phyloP scores from a whole-genome alignment of 2,888 invertebrate genomes.

The Cephus runcator region DNA sequence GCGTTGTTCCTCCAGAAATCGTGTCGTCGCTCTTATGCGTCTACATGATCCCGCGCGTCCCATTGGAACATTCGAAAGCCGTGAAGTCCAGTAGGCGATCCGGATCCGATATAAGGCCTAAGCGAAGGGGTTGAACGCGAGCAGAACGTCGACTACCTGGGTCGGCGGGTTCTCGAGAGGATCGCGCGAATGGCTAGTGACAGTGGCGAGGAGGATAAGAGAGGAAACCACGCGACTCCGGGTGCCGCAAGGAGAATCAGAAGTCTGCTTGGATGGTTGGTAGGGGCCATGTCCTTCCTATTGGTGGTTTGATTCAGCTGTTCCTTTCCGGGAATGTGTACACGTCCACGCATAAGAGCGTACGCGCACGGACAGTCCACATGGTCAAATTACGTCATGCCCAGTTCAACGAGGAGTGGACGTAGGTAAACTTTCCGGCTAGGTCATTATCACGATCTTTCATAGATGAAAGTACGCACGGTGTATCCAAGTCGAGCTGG shows the following conservation, averaged over 20 bases:
- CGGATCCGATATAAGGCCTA: not conserved
- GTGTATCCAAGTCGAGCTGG: not conserved
- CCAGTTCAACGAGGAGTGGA: slow-evolving; percentile 24
- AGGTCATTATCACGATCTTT: slow-evolving; percentile 55
- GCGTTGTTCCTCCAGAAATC: slow-evolving; percentile 2
- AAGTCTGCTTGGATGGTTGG: slow-evolving; percentile 29
- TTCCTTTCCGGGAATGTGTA: slow-evolving; percentile 46
- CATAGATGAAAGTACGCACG: not conserved
- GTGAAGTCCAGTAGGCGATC: not conserved
- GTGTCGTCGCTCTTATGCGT: not conserved
- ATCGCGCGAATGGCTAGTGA: not conserved
- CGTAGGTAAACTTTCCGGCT: slow-evolving; percentile 37
- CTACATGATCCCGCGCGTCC: not conserved
- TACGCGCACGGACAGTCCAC: slow-evolving; percentile 2
- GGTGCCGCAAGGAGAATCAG: slow-evolving; percentile 27
- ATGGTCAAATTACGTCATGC: slow-evolving; percentile 28
- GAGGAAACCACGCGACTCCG: slow-evolving; percentile 19
- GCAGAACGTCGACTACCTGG: not conserved
- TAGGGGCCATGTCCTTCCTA: slow-evolving; percentile 43
- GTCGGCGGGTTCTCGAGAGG: not conserved
- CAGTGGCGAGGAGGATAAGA: not conserved
- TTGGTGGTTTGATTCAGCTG: slow-evolving; percentile 47
- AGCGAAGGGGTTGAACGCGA: not conserved
- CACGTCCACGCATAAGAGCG: slow-evolving; percentile 10
- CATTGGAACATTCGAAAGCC: not conserved